Conservation (phyloP, 1,140 invertebrate species). For the Hylyphantes graminicola region DNA sequence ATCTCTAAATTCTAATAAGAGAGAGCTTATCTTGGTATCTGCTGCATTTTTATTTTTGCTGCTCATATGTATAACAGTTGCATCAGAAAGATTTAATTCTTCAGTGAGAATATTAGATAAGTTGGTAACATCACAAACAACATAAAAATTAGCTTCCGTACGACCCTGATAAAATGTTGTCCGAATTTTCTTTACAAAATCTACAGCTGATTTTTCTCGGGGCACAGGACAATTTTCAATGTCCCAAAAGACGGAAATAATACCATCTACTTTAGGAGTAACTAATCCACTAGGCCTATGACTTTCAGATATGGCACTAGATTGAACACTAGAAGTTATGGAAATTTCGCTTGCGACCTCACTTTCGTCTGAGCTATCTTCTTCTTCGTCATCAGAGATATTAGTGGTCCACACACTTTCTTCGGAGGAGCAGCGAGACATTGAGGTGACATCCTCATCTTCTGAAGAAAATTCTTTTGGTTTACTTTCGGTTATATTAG, state of each 20-base stretch:
- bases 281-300: not conserved
- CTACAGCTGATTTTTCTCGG: conserved; percentile 42
- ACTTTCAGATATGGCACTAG: conserved; percentile 1
- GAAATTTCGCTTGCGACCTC: conserved; percentile 32
- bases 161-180: conserved; percentile 50
- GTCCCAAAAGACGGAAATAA: conserved; percentile 60
- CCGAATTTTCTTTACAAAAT: conserved; percentile 58
- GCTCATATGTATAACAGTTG: conserved; percentile 59
- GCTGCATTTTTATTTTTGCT: conserved; percentile 62
- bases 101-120: not conserved
- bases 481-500: not conserved
- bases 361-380: conserved; percentile 35
- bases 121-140: conserved; percentile 60
- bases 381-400: conserved; percentile 33
- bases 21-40: conserved; percentile 58
- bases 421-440: conserved; percentile 15
- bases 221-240: conserved; percentile 62
- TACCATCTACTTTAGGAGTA: not conserved
- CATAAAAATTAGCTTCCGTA: conserved; percentile 59
- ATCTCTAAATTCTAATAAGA: conserved; percentile 58
- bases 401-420: conserved; percentile 37
- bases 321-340: conserved; percentile 6
- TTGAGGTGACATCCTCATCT: conserved; percentile 11
- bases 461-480: not conserved
- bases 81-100: conserved; percentile 49